These are phyloP conservation scores for Tethea ocularis DNA, from an alignment of 2,888 invertebrate genomes.

Conservation along the genomic window DNA sequence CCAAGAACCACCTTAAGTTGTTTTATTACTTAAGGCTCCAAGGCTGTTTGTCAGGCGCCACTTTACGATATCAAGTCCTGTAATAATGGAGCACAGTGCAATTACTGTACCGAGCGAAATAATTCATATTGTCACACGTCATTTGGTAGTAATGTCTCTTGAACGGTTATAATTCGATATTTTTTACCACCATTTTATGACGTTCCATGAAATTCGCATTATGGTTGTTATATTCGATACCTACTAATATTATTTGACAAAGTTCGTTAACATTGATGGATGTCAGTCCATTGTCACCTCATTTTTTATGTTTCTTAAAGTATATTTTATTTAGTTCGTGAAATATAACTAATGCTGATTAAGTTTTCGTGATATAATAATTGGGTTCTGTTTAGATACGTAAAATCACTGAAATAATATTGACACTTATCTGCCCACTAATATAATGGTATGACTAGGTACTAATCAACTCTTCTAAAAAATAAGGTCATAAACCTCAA, in stretches of 20 bases:
- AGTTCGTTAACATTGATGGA: not conserved
- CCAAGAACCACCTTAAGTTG: not conserved
- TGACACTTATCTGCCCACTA: not conserved
- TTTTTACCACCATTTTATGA: not conserved
- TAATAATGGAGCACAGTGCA: not conserved
- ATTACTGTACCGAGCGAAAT: not conserved
- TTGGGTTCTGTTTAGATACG: not conserved
- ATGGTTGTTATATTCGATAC: not conserved
- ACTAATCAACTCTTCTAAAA: no score
- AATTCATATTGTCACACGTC: slow-evolving; percentile 8
- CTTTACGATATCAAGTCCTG: not conserved
- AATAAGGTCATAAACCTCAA: no score
- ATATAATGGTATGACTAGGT: not conserved
- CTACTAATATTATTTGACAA: not conserved
- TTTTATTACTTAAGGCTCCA: not conserved
- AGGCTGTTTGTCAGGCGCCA: not conserved
- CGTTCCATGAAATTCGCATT: not conserved
- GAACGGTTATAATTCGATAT: not conserved
- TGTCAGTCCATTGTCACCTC: not conserved
- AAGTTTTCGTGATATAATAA: not conserved
- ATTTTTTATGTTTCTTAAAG: not conserved
- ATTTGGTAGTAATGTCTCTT: slow-evolving; percentile 4
- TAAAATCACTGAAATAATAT: not conserved
- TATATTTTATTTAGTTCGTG: not conserved
- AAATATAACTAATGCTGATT: not conserved